Percentiles rank a stretch among this genome's conserved stretches.
These are phyloP conservation scores for Phaedon cochleariae DNA, from an alignment of 2,888 invertebrate genomes.

Conservation along the genomic window DNA sequence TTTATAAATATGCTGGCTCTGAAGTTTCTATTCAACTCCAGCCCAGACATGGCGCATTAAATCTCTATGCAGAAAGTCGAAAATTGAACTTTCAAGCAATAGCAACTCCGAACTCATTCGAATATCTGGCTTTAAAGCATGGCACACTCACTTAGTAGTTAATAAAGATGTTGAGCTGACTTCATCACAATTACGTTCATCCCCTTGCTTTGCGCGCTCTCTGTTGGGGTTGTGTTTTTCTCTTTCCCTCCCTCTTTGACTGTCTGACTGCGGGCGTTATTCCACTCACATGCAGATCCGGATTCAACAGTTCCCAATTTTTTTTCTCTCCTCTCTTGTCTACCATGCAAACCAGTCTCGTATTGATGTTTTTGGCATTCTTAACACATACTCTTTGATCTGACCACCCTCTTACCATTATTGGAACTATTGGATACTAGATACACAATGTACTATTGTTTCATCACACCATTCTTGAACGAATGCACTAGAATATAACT, in stretches of 20 bases:
- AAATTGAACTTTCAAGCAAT: slow-evolving; percentile 15
- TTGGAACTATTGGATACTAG: too few species aligned
- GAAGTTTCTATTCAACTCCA: not conserved
- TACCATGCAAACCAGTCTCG: too few species aligned
- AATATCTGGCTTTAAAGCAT: slow-evolving; percentile 37
- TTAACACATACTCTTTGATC: too few species aligned
- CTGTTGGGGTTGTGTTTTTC: slow-evolving; percentile 31
- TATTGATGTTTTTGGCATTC: too few species aligned
- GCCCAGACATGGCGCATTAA: not conserved
- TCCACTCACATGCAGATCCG: slow-evolving; percentile 15
- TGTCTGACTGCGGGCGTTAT: slow-evolving; percentile 31
- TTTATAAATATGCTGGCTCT: not conserved
- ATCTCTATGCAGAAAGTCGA: not conserved
- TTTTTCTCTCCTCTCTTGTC: too few species aligned
- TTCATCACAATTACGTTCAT: slow-evolving; percentile 52
- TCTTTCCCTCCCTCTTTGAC: slow-evolving; percentile 19
- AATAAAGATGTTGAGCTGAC: slow-evolving; percentile 54
- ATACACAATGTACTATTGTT: too few species aligned
- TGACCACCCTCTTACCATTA: too few species aligned
- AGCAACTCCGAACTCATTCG: slow-evolving; percentile 15
- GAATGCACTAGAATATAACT: too few species aligned
- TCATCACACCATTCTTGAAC: too few species aligned
- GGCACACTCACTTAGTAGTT: slow-evolving; percentile 43
- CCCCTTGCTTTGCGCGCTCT: slow-evolving; percentile 37
- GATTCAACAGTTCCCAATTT: not conserved